Evolutionary conservation across 2,797 vertebrate species (phyloP).

Genomic region (Paedocypris micromegethes): DNA sequence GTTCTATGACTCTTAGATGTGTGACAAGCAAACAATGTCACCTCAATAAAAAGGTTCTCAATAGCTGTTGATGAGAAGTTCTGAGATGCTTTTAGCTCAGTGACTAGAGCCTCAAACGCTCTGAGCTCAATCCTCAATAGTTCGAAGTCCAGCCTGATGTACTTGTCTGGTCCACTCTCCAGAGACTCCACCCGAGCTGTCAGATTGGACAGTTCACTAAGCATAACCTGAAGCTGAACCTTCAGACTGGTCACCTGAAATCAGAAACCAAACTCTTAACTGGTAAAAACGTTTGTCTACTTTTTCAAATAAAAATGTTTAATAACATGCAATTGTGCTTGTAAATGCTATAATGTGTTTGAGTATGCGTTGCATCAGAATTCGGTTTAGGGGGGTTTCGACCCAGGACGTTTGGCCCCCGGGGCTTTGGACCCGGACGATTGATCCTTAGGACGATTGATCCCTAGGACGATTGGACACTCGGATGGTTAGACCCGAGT

Average conservation of each 20-base stretch:
- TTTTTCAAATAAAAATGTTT: too few species aligned
- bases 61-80: constrained; percentile 60
- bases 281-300: background rate
- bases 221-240: constrained; percentile 62
- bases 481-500: too few species aligned
- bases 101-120: constrained; percentile 69
- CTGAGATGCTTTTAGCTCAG: constrained; percentile 60
- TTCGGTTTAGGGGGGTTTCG: too few species aligned
- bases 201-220: constrained; percentile 69
- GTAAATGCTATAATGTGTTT: too few species aligned
- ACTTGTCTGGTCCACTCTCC: constrained; percentile 64
- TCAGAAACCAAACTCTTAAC: background rate
- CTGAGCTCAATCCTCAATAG: constrained; percentile 74
- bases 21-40: constrained; percentile 43
- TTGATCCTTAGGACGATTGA: too few species aligned
- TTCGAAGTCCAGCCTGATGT: constrained; percentile 80
- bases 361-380: too few species aligned
- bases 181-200: constrained; percentile 65
- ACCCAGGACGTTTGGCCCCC: too few species aligned
- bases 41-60: constrained; percentile 75
- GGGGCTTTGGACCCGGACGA: too few species aligned
- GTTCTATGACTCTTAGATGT: background rate
- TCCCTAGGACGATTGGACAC: too few species aligned
- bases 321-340: too few species aligned
- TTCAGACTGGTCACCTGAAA: constrained; percentile 69